phyloP scores from a whole-genome alignment of 2,797 vertebrate species.

The Peromyscus melanophrys region DNA sequence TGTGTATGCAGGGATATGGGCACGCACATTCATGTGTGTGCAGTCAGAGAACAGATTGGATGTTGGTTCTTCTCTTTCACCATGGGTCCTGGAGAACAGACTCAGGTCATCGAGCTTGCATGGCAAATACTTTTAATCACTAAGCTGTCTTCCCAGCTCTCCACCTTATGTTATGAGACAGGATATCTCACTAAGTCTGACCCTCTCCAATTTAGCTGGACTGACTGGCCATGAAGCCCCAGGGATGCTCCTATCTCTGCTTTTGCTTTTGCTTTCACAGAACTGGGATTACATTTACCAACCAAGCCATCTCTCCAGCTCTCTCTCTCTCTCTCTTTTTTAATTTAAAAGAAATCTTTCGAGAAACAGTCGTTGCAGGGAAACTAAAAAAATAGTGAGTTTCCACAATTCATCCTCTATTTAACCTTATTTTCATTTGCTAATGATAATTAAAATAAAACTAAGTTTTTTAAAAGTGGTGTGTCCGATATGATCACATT shows the following conservation, averaged over 20 bases:
- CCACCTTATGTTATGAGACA: neutral
- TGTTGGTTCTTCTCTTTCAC: neutral
- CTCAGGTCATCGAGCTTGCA: neutral
- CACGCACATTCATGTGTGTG: neutral
- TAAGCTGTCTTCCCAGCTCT: neutral
- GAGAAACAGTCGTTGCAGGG: neutral
- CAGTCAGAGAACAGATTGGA: neutral
- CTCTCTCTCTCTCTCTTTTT: neutral
- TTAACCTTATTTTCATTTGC: slow-evolving; percentile 30
- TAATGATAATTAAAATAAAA: slow-evolving; percentile 59
- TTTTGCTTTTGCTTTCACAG: neutral
- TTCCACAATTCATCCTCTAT: slow-evolving; percentile 12
- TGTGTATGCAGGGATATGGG: neutral
- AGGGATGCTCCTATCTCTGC: neutral
- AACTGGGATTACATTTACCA: neutral
- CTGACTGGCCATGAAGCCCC: neutral
- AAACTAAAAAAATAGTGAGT: neutral
- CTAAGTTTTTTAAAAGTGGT: slow-evolving; percentile 3
- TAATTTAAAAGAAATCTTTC: neutral
- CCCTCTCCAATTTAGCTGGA: neutral
- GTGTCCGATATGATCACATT: slow-evolving; percentile 1
- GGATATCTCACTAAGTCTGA: neutral
- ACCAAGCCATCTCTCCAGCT: neutral
- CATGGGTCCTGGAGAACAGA: neutral
- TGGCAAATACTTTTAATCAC: neutral